A percentile compares a stretch with the other conserved stretches of the same genome.
These are phyloP conservation scores for Ascaphus truei DNA, from an alignment of 2,113 vertebrate genomes.

Conservation along the genomic window DNA sequence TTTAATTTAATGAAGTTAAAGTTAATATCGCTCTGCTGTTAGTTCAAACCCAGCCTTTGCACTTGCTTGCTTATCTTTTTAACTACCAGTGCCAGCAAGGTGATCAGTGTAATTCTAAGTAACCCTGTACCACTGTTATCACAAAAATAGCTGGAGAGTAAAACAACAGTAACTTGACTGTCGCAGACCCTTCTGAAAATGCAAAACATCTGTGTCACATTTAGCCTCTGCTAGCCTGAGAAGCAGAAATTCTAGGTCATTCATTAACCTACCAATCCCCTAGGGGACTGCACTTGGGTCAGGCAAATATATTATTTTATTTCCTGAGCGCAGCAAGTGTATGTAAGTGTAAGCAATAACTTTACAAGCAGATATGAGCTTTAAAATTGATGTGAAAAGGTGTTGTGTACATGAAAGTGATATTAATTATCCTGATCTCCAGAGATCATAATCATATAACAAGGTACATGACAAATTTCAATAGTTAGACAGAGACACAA, in stretches of 20 bases:
- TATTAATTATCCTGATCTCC: neutral
- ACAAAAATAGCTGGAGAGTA: constrained; percentile 18
- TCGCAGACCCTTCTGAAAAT: constrained; percentile 16
- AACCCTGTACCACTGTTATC: neutral
- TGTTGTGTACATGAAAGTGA: neutral
- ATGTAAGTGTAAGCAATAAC: neutral
- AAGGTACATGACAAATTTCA: no score
- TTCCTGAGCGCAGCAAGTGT: neutral
- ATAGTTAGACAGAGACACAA: no score
- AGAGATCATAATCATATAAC: neutral
- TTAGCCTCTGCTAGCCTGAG: constrained; percentile 9
- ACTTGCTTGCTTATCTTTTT: neutral
- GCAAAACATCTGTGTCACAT: constrained; percentile 33
- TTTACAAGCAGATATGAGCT: neutral
- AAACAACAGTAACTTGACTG: constrained; percentile 1
- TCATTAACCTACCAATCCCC: constrained; percentile 18
- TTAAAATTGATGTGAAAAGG: neutral
- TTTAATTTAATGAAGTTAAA: no score
- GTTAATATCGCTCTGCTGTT: neutral
- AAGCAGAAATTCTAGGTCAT: constrained; percentile 16
- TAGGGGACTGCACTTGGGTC: constrained; percentile 11
- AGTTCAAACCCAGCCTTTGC: neutral
- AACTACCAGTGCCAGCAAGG: neutral
- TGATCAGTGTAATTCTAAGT: constrained; percentile 5
- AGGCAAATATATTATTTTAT: constrained; percentile 23